Evolutionary conservation across 2,797 vertebrate species (phyloP), one percentile per base, ranked within the genome.

Genomic region (Sparidentex hasta): DNA sequence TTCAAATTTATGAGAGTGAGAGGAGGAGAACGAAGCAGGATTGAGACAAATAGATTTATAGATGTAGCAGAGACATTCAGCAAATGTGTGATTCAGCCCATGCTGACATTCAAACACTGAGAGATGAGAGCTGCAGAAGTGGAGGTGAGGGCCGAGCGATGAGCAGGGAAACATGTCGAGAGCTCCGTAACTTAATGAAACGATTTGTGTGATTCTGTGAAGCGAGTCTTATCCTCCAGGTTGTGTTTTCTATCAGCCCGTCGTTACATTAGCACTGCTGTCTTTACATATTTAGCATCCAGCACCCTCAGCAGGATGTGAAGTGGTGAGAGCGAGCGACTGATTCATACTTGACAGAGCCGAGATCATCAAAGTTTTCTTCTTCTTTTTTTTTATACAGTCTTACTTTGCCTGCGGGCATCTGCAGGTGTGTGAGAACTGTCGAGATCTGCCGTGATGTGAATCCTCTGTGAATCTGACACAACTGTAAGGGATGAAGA

Each of bases 11-110:
- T 54, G 41, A n/a, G 57, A 64, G 51, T 18, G 65, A 59, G 50
- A 74, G 66, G 56, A 44, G 61, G 44, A 55, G 65, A 67, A 21
- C 2, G 56, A 11, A 51, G 50, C 1, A 0, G 41, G 65, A 73
- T 48, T 52, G 65, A 77, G 68, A 77, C 61, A 62, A 76, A 82
- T 46, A 47, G 51, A 71, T 71, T 74, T 23, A n/a, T 46, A 67
- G 46, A 77, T 43, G 47, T 2, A 50, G 57, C 33, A 11, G 18
- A 54, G 41, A 74, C 33, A 47, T 43, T 6, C 47, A 66, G 27
- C 23, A 71, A 80, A 78, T 29, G 50, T 21, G 17, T 54, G 71
- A 83, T 58, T 72, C 59, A 73, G 74, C 16, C 11, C 43, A 1
- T 1, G 27, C 68, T 74, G 65, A 82, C 61, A 55, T 44, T 65